These are phyloP conservation scores for Pterobdella sp. DNA, from an alignment of 2,888 invertebrate species.

Conservation along the genomic window DNA sequence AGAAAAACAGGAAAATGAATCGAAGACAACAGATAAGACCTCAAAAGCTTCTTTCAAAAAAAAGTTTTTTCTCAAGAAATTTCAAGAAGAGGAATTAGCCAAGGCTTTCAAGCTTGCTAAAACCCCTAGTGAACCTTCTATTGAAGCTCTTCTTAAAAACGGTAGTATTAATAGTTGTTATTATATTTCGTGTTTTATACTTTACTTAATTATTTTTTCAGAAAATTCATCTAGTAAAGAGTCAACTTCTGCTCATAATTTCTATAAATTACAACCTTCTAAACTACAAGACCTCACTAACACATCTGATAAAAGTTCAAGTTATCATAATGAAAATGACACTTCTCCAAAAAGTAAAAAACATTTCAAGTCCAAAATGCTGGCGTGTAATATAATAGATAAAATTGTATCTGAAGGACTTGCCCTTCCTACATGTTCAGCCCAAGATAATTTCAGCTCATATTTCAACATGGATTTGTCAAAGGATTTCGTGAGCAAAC, in stretches of 20 bases:
- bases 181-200: no score
- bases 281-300: neutral
- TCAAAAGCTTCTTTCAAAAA: slow-evolving; percentile 17
- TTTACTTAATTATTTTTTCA: no score
- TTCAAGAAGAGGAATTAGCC: slow-evolving; percentile 19
- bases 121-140: no score
- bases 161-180: no score
- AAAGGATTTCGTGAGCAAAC: neutral
- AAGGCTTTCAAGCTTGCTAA: neutral
- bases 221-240: neutral
- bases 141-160: no score
- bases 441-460: neutral
- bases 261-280: neutral
- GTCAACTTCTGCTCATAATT: neutral
- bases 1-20: neutral
- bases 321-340: neutral
- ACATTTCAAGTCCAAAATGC: neutral
- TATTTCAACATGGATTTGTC: neutral
- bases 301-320: neutral
- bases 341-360: neutral
- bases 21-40: neutral
- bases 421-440: neutral
- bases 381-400: slow-evolving; percentile 23
- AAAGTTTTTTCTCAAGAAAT: slow-evolving; percentile 25
- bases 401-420: slow-evolving; percentile 23